Evolutionary conservation across 2,797 vertebrate species (phyloP), one percentile per base, ranked within the genome.

Genomic region (Coregonus ussuriensis): DNA sequence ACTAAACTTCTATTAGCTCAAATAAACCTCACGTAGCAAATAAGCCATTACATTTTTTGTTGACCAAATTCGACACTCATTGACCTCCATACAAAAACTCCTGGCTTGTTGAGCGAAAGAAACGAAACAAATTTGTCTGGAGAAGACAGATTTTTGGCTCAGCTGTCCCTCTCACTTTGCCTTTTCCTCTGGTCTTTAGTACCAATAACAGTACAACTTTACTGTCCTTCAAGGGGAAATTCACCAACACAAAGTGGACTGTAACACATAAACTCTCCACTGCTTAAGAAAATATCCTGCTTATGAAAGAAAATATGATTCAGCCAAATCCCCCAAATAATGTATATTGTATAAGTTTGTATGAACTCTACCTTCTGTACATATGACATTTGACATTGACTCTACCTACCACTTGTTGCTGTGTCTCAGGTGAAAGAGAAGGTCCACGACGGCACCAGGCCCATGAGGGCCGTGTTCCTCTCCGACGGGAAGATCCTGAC

Each of bases 391-490:
- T 69, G 33, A 59, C 59, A 53, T 6, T 13, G 65, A 21, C 9
- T 52, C 51, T 31, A 25, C 68, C 41, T 47, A 13, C 41, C 41
- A 47, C 41, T 66, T 66, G 95, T 88, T 51, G 52, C 56, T 4
- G 47, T 31, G 37, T 62, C 37, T 6, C 79, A 98, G 97, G 95
- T 97, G 76, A 95, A 89, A 84, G 97, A 99, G 87, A 96, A 95
- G 85, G 97, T 95, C 0, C 97, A 99, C 0, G 97, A 98, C 13
- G 97, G 97, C 14, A 95, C 96, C 1, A 93, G 97, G 62, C 97
- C 97, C n/a, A 98, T 98, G 97, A 91, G 96, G 14, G 96, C 96
- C 0, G 95, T 98, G 76, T 98, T 98, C 88, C 92, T 98, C 76
- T 90, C 95, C 0, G 96, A 99, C 0, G 97, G 97, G 83, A 99